A percentile compares a stretch with the other conserved stretches of the same genome.
These are phyloP conservation scores for Drosophila helvetica DNA, from an alignment of 2,888 invertebrate species.

Conservation along the genomic window DNA sequence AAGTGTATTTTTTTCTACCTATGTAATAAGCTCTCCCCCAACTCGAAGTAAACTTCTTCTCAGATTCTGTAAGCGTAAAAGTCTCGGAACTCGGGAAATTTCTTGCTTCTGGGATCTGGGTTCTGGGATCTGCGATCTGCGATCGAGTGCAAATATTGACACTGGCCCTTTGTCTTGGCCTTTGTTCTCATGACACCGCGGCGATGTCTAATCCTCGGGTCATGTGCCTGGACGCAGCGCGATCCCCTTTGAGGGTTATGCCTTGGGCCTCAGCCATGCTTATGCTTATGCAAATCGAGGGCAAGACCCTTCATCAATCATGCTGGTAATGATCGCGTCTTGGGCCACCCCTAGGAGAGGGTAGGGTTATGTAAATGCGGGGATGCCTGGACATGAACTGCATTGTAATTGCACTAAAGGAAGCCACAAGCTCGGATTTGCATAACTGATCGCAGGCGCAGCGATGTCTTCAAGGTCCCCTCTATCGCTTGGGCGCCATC, in stretches of 20 bases:
- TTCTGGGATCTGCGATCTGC: background rate
- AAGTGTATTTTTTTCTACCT: conserved; percentile 2
- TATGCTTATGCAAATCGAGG: conserved; percentile 66
- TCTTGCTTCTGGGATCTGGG: background rate
- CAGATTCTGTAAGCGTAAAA: conserved; percentile 7
- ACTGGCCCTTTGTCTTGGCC: conserved; percentile 23
- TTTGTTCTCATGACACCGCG: conserved; percentile 62
- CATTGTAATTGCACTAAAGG: conserved; percentile 66
- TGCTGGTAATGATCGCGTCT: conserved; percentile 56
- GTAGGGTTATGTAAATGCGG: conserved; percentile 27
- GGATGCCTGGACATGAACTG: conserved; percentile 54
- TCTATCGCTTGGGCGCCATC: conserved; percentile 45
- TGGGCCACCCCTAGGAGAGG: conserved; percentile 19
- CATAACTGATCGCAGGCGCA: conserved; percentile 24
- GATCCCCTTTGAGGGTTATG: conserved; percentile 13
- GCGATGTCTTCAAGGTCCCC: background rate
- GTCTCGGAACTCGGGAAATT: background rate
- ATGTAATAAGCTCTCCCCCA: conserved; percentile 15
- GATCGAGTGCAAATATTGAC: conserved; percentile 54
- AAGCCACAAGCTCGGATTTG: conserved; percentile 47
- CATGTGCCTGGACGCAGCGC: conserved; percentile 36
- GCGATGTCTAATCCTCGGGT: conserved; percentile 48
- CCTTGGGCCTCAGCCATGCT: background rate
- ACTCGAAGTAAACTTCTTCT: conserved; percentile 7
- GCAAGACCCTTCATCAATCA: conserved; percentile 67